Evolutionary conservation across 2,797 vertebrate species (phyloP).

Genomic region (Thunnus albacares): DNA sequence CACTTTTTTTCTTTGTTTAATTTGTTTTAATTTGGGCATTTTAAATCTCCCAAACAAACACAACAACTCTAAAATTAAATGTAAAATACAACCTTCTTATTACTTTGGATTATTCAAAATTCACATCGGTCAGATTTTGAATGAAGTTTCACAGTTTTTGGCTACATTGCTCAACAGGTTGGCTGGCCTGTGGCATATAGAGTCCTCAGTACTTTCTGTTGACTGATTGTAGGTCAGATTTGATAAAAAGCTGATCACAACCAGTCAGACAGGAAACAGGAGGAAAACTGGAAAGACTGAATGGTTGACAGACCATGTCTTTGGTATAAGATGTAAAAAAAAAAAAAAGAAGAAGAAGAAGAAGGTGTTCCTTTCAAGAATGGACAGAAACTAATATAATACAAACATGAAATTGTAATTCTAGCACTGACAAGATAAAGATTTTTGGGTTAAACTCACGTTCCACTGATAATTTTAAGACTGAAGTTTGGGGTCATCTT

Average conservation of each 20-base stretch:
- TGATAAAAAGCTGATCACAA: slow-evolving; percentile 16
- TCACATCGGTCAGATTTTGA: not conserved
- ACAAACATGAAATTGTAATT: not conserved
- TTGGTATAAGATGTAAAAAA: slow-evolving; percentile 22
- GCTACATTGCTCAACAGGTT: slow-evolving; percentile 87
- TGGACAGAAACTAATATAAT: not conserved
- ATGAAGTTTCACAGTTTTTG: slow-evolving; percentile 7
- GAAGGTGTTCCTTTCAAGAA: not conserved
- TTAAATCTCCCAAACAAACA: not conserved
- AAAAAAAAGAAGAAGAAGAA: not conserved
- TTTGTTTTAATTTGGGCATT: too few relatives aligned
- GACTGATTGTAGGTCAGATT: slow-evolving; percentile 25
- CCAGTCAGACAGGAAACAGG: slow-evolving; percentile 7
- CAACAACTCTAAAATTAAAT: slow-evolving; percentile 16
- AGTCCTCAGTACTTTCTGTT: slow-evolving; percentile 36
- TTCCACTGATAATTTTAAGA: not conserved
- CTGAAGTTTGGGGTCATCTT: slow-evolving; percentile 60
- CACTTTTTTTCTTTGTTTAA: too few relatives aligned
- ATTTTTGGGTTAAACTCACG: not conserved
- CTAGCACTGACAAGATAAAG: not conserved
- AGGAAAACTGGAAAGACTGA: slow-evolving; percentile 38
- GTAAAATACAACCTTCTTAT: not conserved
- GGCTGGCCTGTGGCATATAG: slow-evolving; percentile 87
- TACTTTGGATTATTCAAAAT: not conserved
- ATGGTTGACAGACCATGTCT: slow-evolving; percentile 84